Conservation (phyloP, 2,797 vertebrate genomes). For the Botia almorhae region DNA sequence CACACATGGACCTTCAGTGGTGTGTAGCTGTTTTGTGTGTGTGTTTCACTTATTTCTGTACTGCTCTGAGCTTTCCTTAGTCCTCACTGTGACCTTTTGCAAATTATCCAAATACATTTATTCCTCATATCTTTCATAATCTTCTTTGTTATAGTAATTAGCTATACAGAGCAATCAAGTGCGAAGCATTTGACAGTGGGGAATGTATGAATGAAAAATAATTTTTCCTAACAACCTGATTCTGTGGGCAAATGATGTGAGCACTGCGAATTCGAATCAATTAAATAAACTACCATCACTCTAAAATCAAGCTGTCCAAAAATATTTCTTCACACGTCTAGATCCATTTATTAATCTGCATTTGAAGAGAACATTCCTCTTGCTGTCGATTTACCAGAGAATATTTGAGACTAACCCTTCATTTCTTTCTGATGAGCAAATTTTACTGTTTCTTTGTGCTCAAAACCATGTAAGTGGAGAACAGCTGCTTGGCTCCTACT, state of each 20-base stretch:
- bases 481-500: background rate
- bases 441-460: background rate
- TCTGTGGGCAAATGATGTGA: background rate
- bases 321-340: background rate
- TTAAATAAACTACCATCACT: background rate
- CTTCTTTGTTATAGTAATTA: background rate
- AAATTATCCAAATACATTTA: background rate
- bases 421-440: background rate
- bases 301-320: background rate
- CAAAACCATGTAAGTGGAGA: background rate
- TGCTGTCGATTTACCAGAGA: background rate
- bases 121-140: background rate
- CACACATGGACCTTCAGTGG: conserved; percentile 9
- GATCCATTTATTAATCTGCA: background rate
- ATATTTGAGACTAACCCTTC: background rate
- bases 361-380: background rate
- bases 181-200: background rate
- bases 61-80: background rate
- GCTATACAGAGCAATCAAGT: background rate
- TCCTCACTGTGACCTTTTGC: background rate
- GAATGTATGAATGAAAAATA: background rate
- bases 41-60: background rate
- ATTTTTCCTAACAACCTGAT: background rate
- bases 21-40: background rate
- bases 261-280: background rate